phyloP scores from a whole-genome alignment of 2,797 vertebrate species.

The Anolis apletophallus region DNA sequence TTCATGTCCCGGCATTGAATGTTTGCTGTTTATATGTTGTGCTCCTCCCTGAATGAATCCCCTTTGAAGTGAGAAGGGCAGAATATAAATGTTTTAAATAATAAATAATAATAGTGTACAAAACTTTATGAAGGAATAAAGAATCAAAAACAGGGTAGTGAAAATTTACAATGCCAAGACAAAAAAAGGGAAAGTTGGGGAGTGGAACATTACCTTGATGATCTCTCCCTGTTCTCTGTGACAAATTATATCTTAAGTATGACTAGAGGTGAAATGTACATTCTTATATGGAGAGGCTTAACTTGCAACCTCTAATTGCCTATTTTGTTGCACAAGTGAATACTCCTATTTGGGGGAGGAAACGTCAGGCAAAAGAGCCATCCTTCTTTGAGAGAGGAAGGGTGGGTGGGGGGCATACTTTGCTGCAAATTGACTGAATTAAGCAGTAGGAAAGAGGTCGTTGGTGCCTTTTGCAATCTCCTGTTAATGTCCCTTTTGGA shows the following conservation, averaged over 20 bases:
- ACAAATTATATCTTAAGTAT: background rate
- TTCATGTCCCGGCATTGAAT: too few species aligned
- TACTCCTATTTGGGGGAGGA: background rate
- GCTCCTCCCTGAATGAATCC: too few species aligned
- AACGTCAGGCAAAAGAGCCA: background rate
- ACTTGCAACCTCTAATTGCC: background rate
- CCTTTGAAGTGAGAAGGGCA: too few species aligned
- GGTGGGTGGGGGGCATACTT: background rate
- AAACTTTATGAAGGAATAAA: background rate
- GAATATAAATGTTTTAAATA: too few species aligned
- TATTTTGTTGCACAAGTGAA: background rate
- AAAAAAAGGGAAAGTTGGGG: background rate
- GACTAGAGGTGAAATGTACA: background rate
- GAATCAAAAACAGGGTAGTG: background rate
- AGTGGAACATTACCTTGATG: background rate
- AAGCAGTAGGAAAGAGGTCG: slow-evolving; percentile 19
- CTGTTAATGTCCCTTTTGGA: slow-evolving; percentile 29
- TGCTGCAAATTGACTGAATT: slow-evolving; percentile 7
- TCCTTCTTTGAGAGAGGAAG: background rate
- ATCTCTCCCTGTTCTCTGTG: background rate
- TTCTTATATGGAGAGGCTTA: background rate
- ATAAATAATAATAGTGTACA: background rate
- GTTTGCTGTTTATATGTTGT: too few species aligned
- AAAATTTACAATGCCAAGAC: background rate
- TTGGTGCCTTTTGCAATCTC: slow-evolving; percentile 30